Percentiles rank a stretch among this genome's conserved stretches.
Evolutionary conservation across 2,888 invertebrate genomes (phyloP).

Genomic region (Callinectes sapidus): DNA sequence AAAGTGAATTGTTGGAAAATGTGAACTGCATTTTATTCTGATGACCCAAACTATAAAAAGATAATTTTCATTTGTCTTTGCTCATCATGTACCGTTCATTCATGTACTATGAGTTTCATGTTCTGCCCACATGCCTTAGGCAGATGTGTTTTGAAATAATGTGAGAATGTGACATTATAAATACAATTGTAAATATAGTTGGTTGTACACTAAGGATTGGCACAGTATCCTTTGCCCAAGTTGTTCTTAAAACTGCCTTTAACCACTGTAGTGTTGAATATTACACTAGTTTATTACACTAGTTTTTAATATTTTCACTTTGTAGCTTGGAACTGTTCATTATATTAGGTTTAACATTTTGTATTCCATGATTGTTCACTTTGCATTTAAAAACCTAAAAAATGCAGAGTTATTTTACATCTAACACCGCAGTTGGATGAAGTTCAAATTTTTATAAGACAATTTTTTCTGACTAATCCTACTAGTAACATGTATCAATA

Average conservation of each 20-base stretch:
- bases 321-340: constrained; percentile 69
- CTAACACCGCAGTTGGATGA: constrained; percentile 61
- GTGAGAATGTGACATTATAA: constrained; percentile 66
- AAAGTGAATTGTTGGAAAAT: constrained; percentile 27
- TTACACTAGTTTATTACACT: constrained; percentile 69
- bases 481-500: constrained; percentile 59
- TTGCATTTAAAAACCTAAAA: constrained; percentile 54
- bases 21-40: constrained; percentile 45
- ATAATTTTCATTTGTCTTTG: constrained; percentile 66
- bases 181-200: constrained; percentile 70
- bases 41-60: constrained; percentile 53
- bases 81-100: constrained; percentile 64
- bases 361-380: constrained; percentile 63
- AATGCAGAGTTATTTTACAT: constrained; percentile 68
- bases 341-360: constrained; percentile 67
- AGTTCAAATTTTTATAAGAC: constrained; percentile 71
- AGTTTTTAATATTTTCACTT: constrained; percentile 71
- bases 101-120: constrained; percentile 59
- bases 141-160: constrained; percentile 64
- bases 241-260: constrained; percentile 71
- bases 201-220: constrained; percentile 70
- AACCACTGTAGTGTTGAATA: constrained; percentile 70
- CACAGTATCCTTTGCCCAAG: constrained; percentile 70
- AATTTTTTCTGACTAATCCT: constrained; percentile 64
- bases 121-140: constrained; percentile 70